Evolutionary conservation across 2,888 invertebrate genomes (phyloP).

Genomic region (Apodemia hepburni): DNA sequence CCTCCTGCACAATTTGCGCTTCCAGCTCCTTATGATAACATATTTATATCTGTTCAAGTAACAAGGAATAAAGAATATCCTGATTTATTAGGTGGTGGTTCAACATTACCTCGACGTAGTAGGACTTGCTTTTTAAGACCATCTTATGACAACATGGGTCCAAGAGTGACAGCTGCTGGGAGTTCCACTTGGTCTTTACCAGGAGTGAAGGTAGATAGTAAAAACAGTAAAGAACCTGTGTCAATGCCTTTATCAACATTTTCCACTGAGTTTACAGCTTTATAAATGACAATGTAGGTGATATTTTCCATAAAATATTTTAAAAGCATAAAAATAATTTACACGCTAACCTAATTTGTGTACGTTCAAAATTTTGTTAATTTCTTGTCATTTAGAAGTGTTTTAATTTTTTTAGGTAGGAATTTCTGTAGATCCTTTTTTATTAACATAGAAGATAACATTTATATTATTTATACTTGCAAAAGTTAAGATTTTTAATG

Average conservation of each 20-base stretch:
- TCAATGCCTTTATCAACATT: constrained; percentile 56
- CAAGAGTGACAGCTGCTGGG: constrained; percentile 92
- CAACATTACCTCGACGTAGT: constrained; percentile 73
- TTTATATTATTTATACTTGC: too few relatives aligned
- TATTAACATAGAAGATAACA: too few relatives aligned
- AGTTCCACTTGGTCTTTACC: constrained; percentile 92
- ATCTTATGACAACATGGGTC: constrained; percentile 95
- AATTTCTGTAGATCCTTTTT: too few relatives aligned
- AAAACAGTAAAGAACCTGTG: constrained; percentile 43
- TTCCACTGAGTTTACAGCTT: constrained; percentile 73
- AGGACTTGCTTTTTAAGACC: constrained; percentile 78
- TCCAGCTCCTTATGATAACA: constrained; percentile 83
- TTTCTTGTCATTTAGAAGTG: too few relatives aligned
- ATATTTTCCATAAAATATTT: constrained; percentile 17
- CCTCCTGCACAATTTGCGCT: constrained; percentile 73
- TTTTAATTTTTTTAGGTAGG: too few relatives aligned
- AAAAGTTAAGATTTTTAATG: too few relatives aligned
- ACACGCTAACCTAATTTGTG: background rate
- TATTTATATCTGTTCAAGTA: constrained; percentile 93
- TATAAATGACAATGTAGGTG: constrained; percentile 41
- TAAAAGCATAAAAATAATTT: background rate
- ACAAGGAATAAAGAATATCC: constrained; percentile 87
- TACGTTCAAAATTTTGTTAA: too few relatives aligned
- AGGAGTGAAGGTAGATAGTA: constrained; percentile 63
- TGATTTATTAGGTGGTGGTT: constrained; percentile 83